Base-by-base conservation (phyloP, 1,140 invertebrate genomes). In the Campoletis sonorensis region DNA sequence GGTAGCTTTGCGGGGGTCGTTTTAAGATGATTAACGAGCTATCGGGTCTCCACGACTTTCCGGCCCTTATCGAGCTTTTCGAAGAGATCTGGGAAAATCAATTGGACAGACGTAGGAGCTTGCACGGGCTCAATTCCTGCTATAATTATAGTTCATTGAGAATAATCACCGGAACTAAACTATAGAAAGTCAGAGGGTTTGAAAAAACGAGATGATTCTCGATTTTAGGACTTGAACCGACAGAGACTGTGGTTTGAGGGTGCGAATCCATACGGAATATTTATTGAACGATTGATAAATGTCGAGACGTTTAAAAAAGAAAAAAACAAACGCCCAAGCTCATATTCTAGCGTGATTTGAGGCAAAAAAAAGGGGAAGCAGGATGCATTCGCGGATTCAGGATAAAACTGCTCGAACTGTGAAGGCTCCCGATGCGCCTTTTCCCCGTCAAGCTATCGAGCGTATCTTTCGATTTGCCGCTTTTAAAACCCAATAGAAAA, bases 321-420 rank as follows among this genome's bases (percentile, higher is more conserved):
- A 23, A 58, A 58, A 58, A 10, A 23, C n/a, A 58, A 58, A 58
- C 2, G 1, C 1, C 5, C 54, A 23, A n/a, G 21, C 18, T 18
- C 16, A 54, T 54, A 54, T 15, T 4, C 4, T 0, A 18, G 16
- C 23, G 26, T 54, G 54, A 27, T 68, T 68, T 30, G 8, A 18
- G 18, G 11, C 67, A 37, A 37, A 71, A 76, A 8, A 68, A 23
- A 54, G 21, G 16, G 40, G 68, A 26, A 49, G 30, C 51, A 70
- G 81, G 51, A 79, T 72, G 40, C 27, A 70, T 72, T 79, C 82
- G 82, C 71, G 70, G 79, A 88, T 84, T 81, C 81, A 72, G 86
- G 85, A 88, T 87, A 87, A 88, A 87, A 84, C 83, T 83, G 78
- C 86, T 86, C 85, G 86, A 87, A 86, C 83, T 84, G 49, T 58